Evolutionary conservation across 2,888 invertebrate genomes (phyloP), one percentile per base, ranked within the genome.

Genomic region (Sialis lutaria): DNA sequence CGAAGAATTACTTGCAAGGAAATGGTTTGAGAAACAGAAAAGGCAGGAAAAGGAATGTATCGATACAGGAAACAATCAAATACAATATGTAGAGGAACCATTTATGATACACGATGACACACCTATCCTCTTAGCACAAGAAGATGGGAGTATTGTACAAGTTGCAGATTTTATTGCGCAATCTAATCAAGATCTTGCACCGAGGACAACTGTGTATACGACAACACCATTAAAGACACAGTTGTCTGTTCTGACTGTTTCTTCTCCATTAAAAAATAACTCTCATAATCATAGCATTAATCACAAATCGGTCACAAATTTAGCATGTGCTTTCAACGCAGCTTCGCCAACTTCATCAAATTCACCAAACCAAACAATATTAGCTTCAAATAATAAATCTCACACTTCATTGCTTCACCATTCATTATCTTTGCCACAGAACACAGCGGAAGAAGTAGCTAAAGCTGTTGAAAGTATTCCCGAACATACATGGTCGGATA

Each of bases 1-100:
- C 67, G 87, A 87, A 67, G 85, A 87, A 68, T 69, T 87, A 53
- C 69, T 77, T 56, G 77, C 80, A 50, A 43, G 47, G 31, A 49
- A 48, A 45, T 51, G 46, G 45, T 48, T 45, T 8, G 33, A 33
- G 22, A 22, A 22, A 22, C 22, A 22, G 22, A 22, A 22, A 22
- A 22, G 22, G 4, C 22, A 22, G 22, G 22, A 22, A 22, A 22
- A 22, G 22, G 22, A 22, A 22, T 22, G 22, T 22, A 22, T 22
- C 22, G 22, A 22, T 22, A 22, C 22, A 22, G 22, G 22, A 22
- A 22, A 22, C 22, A 22, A 22, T 22, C 22, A 22, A 22, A 22
- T 22, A 22, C 22, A 22, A 22, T 22, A 22, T 22, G 22, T 22
- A 22, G 22, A 22, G 22, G 22, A 22, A 22, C 22, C 22, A 4